A percentile compares a stretch with the other conserved stretches of the same genome.
Conservation (phyloP, 2,888 invertebrate genomes). For the Anorthoa munda region DNA sequence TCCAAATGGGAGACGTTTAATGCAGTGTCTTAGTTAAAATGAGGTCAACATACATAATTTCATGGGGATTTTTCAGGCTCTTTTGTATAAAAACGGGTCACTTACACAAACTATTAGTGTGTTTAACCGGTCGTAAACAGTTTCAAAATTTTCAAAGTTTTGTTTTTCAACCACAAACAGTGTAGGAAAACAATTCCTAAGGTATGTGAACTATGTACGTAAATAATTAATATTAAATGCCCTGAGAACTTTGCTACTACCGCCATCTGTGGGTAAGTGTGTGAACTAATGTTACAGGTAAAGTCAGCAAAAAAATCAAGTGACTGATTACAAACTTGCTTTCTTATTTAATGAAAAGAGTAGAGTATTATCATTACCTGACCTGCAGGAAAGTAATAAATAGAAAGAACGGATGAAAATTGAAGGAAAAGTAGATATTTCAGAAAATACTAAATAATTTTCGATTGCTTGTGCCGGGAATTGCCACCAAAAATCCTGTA, state of each 20-base stretch:
- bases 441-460: neutral
- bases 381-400: neutral
- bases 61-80: neutral
- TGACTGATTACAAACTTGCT: neutral
- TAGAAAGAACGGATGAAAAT: neutral
- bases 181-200: neutral
- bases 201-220: neutral
- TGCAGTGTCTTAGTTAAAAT: neutral
- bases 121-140: neutral
- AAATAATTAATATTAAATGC: conserved; percentile 46
- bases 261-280: conserved; percentile 49
- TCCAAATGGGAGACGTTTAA: neutral
- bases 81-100: neutral
- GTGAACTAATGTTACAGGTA: conserved; percentile 9
- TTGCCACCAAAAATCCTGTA: no score
- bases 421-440: neutral
- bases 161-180: neutral
- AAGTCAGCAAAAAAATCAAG: conserved; percentile 1
- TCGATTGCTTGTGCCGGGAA: no score
- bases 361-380: neutral
- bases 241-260: conserved; percentile 36
- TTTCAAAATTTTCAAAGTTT: neutral
- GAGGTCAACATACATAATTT: neutral
- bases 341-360: neutral
- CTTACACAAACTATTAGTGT: neutral